Base-by-base conservation (phyloP, 1,140 invertebrate species). In the Penaeus indicus region DNA sequence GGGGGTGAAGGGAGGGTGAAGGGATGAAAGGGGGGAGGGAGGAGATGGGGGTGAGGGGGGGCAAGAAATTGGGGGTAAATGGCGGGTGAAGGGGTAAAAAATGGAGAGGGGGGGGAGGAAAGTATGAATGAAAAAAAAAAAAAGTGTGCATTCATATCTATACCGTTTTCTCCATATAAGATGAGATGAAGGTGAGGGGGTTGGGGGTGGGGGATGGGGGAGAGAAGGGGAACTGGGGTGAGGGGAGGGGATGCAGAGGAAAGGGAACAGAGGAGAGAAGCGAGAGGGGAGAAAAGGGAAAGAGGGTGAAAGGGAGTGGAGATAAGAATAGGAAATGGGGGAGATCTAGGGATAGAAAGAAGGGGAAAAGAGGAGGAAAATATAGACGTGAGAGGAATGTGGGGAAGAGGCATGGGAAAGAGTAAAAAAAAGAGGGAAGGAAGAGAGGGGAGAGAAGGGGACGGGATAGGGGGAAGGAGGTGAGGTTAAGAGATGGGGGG, bases 391-490 rank as follows among this genome's bases (percentile, higher is more conserved):
- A 32, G 32, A 32, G 32, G 32, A 32, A 32, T 32, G 32, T 32
- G 32, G 32, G 32, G 32, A 2, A 32, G 32, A 32, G 32, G 32
- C 32, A 32, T 32, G 32, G 32, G 32, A 32, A 32, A 32, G 72
- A 32, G 72, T 1, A 32, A 75, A 27, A 32, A 18, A 25, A 75
- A 32, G 72, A 75, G 72, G 72, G 72, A 75, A 27, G 72, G 72
- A 75, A 25, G 72, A 27, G 72, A 25, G 72, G 16, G 72, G 72
- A 75, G 72, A 32, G 27, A 62, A 22, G 64, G 81, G n/a, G 81
- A 62, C n/a, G 38, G 81, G 42, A 7, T 63, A 25, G 21, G 81
- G 42, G 10, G 32, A 27, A 83, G 62, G 42, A 5, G 60, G 47
- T 19, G 22, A 4, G 75, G 19, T 78, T n/a, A 78, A 32, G 22